Base-by-base conservation (phyloP, 2,797 vertebrate genomes). In the Petrocephalus sullivani region DNA sequence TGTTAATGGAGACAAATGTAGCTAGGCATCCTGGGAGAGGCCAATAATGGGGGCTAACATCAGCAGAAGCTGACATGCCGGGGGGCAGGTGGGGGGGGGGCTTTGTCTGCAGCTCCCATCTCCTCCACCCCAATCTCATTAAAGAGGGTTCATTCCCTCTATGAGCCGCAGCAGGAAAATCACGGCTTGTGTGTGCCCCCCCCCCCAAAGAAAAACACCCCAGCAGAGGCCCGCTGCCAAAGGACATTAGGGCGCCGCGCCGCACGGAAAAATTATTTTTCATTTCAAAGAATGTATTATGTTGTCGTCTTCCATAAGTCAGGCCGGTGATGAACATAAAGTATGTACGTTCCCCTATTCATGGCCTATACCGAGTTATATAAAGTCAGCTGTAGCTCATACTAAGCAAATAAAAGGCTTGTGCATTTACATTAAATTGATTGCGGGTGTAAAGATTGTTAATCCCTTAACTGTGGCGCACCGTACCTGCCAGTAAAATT, bases 1-100 rank as follows among this genome's bases (percentile, higher is more conserved):
- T 94, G 94, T 94, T 96, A 95, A 96, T 95, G 93, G 95, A 95
- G 95, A 95, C 94, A 95, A 95, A 95, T 95, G 93, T 93, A 94
- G 92, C 92, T 91, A 78, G 90, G 92, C 91, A 93, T 94, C 94
- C 95, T 94, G 92, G 92, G 94, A 95, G 94, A 94, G 90, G 92
- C 93, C 90, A 91, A 91, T 94, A 94, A 95, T 94, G 92, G 94
- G 93, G 91, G 51, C 89, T 91, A 92, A 91, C 67, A 93, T 91
- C 90, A 91, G 87, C 88, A 91, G 90, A 91, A 92, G 89, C 88
- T 86, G 87, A 81, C 87, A 85, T 56, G 84, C 84, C 54, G 54
- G 56, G n/a, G 84, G 84, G 84, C 54, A 37, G 75, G 85, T 87
- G 71, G 88, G 90, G 23, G 28, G 87, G 89, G 89, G 87, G 84